Percentiles rank a stretch among this genome's conserved stretches.
phyloP scores from a whole-genome alignment of 2,888 invertebrate species.

The Cephus pygmeus region DNA sequence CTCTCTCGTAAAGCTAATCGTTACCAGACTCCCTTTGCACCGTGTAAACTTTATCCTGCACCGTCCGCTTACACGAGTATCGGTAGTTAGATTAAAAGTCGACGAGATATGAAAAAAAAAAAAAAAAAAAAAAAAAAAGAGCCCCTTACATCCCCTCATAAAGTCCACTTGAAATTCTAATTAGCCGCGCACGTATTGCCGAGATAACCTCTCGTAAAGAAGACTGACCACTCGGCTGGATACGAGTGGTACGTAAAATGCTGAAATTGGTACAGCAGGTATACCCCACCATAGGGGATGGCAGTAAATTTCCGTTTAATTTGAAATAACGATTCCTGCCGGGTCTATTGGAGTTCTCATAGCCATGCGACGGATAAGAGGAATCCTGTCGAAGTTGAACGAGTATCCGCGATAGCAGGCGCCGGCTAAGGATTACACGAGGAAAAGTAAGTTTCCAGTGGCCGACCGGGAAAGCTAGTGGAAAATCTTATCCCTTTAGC shows the following conservation, averaged over 20 bases:
- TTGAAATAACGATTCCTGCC: neutral
- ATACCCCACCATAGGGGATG: neutral
- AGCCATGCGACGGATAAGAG: neutral
- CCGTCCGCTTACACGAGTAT: neutral
- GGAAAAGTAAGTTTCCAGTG: slow-evolving; percentile 1
- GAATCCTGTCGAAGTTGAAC: neutral
- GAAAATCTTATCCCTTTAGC: slow-evolving; percentile 4
- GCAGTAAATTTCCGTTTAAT: neutral
- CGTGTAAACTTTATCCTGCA: neutral
- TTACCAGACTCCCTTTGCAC: neutral
- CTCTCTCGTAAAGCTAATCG: neutral
- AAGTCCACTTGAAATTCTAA: neutral
- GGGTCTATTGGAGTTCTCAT: neutral
- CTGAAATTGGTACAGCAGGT: neutral
- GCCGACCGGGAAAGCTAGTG: neutral
- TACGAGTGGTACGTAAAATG: neutral
- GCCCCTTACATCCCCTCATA: neutral
- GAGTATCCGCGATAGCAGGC: neutral
- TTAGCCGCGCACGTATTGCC: neutral
- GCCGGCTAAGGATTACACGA: neutral
- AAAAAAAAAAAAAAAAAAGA: neutral
- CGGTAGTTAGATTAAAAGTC: neutral
- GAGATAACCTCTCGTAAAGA: neutral
- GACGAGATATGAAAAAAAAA: neutral
- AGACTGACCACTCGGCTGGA: neutral